Conservation (phyloP, 1,140 invertebrate genomes). For the Drosophila busckii region DNA sequence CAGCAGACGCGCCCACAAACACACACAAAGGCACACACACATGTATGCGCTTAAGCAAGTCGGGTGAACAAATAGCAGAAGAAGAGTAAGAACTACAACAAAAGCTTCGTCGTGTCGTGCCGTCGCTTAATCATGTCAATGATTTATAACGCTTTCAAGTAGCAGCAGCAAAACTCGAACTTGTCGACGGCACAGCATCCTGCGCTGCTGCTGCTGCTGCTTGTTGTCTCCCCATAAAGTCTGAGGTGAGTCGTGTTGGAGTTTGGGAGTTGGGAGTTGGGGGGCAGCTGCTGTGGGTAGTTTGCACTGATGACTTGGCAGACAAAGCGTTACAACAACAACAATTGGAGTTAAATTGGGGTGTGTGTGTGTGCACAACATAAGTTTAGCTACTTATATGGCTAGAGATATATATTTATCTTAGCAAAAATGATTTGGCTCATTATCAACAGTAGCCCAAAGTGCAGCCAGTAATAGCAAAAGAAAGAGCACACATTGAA, state of each 20-base stretch:
- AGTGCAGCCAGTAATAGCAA: slow-evolving; percentile 39
- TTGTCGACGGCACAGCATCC: slow-evolving; percentile 60
- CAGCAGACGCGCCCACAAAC: neutral
- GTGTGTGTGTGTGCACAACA: slow-evolving; percentile 34
- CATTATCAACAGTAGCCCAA: slow-evolving; percentile 72
- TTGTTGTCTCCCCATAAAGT: too few relatives aligned
- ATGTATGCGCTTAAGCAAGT: neutral
- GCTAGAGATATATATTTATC: slow-evolving; percentile 59
- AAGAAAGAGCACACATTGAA: slow-evolving; percentile 51
- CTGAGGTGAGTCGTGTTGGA: neutral
- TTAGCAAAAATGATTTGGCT: slow-evolving; percentile 75
- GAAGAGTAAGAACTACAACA: slow-evolving; percentile 37
- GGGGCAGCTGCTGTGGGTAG: slow-evolving; percentile 5
- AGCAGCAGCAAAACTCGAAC: slow-evolving; percentile 65
- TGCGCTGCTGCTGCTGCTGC: slow-evolving; percentile 39
- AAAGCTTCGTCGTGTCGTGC: slow-evolving; percentile 71
- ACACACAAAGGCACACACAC: slow-evolving; percentile 5
- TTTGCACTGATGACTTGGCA: slow-evolving; percentile 41
- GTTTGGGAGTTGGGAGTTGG: neutral
- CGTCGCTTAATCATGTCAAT: slow-evolving; percentile 75
- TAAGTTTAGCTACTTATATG: slow-evolving; percentile 75
- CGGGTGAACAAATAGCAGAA: neutral
- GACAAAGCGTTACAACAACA: slow-evolving; percentile 32
- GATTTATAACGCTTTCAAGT: slow-evolving; percentile 77
- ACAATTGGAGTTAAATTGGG: slow-evolving; percentile 26